phyloP scores from a whole-genome alignment of 2,797 vertebrate species.

The Hypotaenidia philippensis region DNA sequence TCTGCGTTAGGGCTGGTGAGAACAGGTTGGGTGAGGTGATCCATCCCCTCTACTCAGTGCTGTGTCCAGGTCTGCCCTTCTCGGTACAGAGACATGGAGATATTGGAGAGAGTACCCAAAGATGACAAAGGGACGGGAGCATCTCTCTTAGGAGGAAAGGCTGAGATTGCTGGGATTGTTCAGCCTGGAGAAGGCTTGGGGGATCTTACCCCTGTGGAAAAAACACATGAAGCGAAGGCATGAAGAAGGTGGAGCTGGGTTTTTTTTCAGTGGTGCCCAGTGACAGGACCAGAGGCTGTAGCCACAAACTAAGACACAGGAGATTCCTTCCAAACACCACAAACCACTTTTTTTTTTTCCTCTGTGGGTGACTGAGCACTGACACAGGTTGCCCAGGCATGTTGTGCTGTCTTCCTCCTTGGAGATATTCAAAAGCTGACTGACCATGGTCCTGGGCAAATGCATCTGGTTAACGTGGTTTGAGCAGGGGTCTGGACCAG shows the following conservation, averaged over 20 bases:
- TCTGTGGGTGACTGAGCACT: neutral
- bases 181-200: neutral
- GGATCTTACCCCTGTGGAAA: neutral
- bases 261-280: neutral
- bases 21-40: neutral
- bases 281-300: neutral
- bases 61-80: neutral
- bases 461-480: neutral
- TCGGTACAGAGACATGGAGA: neutral
- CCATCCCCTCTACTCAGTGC: fast-evolving
- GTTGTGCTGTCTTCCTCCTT: neutral
- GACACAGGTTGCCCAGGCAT: neutral
- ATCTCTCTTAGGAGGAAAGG: neutral
- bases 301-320: neutral
- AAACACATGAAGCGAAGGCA: neutral
- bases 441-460: neutral
- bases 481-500: neutral
- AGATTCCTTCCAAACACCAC: neutral
- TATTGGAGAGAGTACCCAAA: neutral
- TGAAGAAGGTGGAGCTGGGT: neutral
- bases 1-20: neutral
- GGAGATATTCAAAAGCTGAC: fast-evolving
- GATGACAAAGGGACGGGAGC: neutral
- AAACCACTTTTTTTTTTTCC: neutral
- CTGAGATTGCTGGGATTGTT: neutral